Conservation (phyloP, 2,888 invertebrate species). For the Meghimatium bilineatum region DNA sequence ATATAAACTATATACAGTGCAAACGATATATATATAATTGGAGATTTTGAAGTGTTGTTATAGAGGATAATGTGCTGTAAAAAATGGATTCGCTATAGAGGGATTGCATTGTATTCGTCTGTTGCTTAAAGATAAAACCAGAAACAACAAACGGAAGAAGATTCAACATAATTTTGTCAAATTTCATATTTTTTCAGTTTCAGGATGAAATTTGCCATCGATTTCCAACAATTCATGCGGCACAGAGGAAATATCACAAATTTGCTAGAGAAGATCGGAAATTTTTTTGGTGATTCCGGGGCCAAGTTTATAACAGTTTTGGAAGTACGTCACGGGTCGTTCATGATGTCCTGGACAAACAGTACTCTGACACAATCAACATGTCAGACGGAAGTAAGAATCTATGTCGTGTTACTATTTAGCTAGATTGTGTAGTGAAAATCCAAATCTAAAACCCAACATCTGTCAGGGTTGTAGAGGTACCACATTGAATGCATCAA, state of each 20-base stretch:
- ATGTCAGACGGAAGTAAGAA: slow-evolving; percentile 23
- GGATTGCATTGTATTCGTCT: too few relatives aligned
- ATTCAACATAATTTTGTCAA: not conserved
- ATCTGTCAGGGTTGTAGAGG: too few relatives aligned
- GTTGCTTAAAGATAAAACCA: too few relatives aligned
- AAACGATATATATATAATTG: too few relatives aligned
- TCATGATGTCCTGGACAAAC: slow-evolving; percentile 60
- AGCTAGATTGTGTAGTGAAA: too few relatives aligned
- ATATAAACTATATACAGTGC: too few relatives aligned
- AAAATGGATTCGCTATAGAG: too few relatives aligned
- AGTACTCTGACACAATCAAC: slow-evolving; percentile 48
- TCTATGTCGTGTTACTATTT: not conserved
- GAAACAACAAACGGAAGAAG: too few relatives aligned
- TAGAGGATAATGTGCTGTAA: too few relatives aligned
- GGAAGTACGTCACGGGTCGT: slow-evolving; percentile 54
- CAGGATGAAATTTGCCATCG: slow-evolving; percentile 53
- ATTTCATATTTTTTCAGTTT: slow-evolving; percentile 44
- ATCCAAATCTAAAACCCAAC: too few relatives aligned
- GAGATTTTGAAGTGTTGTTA: too few relatives aligned
- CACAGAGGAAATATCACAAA: slow-evolving; percentile 51
- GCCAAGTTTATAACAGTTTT: slow-evolving; percentile 54
- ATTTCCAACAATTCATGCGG: slow-evolving; percentile 55
- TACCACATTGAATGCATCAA: too few relatives aligned
- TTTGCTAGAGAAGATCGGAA: slow-evolving; percentile 50
- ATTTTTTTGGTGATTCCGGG: slow-evolving; percentile 52